phyloP scores from a whole-genome alignment of 2,113 vertebrate species.

The Chaetura pelagica region DNA sequence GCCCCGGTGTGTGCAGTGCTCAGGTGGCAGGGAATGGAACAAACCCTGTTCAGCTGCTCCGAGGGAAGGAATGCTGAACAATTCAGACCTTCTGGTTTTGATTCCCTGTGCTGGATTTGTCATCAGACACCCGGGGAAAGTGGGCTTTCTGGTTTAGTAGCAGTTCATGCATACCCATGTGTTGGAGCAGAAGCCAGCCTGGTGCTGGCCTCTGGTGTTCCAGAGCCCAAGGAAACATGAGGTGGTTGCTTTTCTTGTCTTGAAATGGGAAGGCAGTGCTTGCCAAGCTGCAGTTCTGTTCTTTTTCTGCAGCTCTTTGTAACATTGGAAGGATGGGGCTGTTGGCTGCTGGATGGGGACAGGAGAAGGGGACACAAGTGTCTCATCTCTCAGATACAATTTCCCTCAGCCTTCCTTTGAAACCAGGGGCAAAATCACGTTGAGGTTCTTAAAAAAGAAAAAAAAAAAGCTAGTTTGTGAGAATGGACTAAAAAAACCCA shows the following conservation, averaged over 20 bases:
- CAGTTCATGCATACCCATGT: background rate
- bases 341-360: background rate
- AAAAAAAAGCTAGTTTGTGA: background rate
- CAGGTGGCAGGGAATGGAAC: background rate
- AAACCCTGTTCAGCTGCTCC: background rate
- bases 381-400: background rate
- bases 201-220: background rate
- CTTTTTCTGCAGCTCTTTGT: background rate
- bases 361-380: background rate
- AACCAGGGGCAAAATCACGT: background rate
- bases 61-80: background rate
- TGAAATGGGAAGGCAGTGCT: background rate
- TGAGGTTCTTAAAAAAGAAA: background rate
- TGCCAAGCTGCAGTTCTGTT: background rate
- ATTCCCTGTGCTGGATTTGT: background rate
- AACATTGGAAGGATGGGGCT: background rate
- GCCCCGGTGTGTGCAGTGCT: rapidly evolving
- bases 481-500: rapidly evolving
- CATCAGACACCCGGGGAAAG: background rate
- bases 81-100: background rate
- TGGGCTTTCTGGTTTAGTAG: background rate
- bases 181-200: background rate
- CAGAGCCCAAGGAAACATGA: rapidly evolving
- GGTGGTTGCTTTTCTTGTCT: background rate
- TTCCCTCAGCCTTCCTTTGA: background rate